Conservation (phyloP, 2,113 vertebrate genomes). For the Candoia aspera region DNA sequence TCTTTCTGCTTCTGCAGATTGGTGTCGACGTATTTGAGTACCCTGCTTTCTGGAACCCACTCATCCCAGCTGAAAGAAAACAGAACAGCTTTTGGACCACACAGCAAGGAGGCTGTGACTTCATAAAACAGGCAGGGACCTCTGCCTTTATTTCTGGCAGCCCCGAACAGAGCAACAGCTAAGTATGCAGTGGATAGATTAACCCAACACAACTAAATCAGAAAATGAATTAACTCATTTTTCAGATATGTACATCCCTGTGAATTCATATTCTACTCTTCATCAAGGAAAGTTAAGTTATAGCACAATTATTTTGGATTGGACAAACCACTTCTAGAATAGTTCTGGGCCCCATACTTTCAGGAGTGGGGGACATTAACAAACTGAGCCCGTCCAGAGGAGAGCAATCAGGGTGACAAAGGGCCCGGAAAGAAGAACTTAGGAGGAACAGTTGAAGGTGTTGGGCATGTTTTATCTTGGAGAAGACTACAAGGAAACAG, state of each 20-base stretch:
- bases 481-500: background rate
- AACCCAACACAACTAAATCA: background rate
- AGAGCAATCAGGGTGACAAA: background rate
- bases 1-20: conserved; percentile 99
- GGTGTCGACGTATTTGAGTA: conserved; percentile 99
- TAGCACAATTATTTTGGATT: background rate
- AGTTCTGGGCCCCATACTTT: background rate
- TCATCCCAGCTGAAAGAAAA: conserved; percentile 92
- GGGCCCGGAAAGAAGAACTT: background rate
- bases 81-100: conserved; percentile 30
- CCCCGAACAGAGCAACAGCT: background rate
- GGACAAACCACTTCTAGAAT: background rate
- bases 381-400: background rate
- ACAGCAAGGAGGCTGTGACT: background rate
- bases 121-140: background rate
- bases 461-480: too few relatives aligned
- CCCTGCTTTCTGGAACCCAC: conserved; percentile 99
- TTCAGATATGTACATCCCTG: background rate
- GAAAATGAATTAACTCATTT: background rate
- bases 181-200: background rate
- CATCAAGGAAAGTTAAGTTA: background rate
- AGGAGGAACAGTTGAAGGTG: background rate
- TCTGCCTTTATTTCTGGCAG: background rate
- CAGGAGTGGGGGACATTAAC: background rate
- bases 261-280: background rate